These are phyloP conservation scores for Lysandra coridon DNA, from an alignment of 2,888 invertebrate genomes.

Conservation along the genomic window DNA sequence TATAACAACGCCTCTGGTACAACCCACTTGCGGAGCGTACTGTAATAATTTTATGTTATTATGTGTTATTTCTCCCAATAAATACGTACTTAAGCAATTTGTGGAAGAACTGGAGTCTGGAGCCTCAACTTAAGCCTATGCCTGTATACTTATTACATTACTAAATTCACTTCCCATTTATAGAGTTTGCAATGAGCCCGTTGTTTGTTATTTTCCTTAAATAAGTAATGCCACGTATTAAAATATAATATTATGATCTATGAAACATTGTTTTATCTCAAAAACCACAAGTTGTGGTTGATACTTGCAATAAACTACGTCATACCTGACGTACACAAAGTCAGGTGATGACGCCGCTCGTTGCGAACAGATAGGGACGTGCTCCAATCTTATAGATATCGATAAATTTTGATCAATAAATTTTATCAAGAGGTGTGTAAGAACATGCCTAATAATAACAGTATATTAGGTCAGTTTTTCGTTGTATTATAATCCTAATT, in stretches of 20 bases:
- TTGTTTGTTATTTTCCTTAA: not conserved
- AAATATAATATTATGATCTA: not conserved
- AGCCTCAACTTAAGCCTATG: too few relatives aligned
- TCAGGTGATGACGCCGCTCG: not conserved
- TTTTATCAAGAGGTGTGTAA: not conserved
- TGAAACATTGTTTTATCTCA: too few relatives aligned
- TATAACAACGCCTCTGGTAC: too few relatives aligned
- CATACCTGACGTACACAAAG: slow-evolving; percentile 8
- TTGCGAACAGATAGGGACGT: not conserved
- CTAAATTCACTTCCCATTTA: too few relatives aligned
- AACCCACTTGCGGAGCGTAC: too few relatives aligned
- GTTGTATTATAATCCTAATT: too few relatives aligned
- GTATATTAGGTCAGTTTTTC: not conserved
- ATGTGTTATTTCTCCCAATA: too few relatives aligned
- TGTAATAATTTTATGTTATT: too few relatives aligned
- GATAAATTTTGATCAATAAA: not conserved
- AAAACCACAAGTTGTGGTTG: not conserved
- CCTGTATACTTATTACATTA: too few relatives aligned
- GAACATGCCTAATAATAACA: not conserved
- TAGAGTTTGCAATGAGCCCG: too few relatives aligned
- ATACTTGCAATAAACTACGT: not conserved
- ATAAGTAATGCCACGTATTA: not conserved
- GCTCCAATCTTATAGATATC: not conserved
- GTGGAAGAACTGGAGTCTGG: too few relatives aligned
- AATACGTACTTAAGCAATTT: too few relatives aligned